A percentile compares a stretch with the other conserved stretches of the same genome.
These are phyloP conservation scores for Matsumyia berberina DNA, from an alignment of 2,888 invertebrate species.

Conservation along the genomic window DNA sequence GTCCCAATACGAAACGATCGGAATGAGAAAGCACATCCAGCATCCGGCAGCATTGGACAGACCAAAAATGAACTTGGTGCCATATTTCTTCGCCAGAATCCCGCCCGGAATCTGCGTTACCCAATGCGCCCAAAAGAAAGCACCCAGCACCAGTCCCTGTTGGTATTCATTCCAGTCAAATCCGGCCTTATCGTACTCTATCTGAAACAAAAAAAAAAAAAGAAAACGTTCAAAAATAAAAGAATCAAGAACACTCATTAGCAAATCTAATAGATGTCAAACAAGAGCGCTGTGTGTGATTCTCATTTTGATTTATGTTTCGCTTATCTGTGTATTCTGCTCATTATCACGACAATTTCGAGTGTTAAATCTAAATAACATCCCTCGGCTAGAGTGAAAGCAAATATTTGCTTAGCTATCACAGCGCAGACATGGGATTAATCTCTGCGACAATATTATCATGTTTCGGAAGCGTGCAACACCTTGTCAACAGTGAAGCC, in stretches of 20 bases:
- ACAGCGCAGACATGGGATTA: conserved; percentile 8
- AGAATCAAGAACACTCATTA: conserved; percentile 24
- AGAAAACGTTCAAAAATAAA: too few species aligned
- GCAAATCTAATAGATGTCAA: conserved; percentile 44
- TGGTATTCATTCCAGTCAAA: conserved; percentile 88
- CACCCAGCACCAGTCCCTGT: conserved; percentile 87
- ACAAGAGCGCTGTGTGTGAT: conserved; percentile 14
- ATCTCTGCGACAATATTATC: conserved; percentile 8
- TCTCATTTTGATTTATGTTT: conserved; percentile 36
- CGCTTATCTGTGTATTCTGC: conserved; percentile 21
- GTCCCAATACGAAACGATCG: conserved; percentile 87
- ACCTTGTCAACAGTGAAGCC: neutral
- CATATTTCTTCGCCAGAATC: conserved; percentile 88
- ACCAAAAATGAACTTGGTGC: conserved; percentile 90
- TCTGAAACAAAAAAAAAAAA: conserved; percentile 77
- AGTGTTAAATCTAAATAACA: conserved; percentile 24
- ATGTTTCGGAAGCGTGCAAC: conserved; percentile 5
- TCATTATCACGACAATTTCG: conserved; percentile 11
- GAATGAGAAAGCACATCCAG: conserved; percentile 88
- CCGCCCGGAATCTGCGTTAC: conserved; percentile 90
- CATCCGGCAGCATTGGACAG: conserved; percentile 87
- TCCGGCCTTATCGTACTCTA: conserved; percentile 80
- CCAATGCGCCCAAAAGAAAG: conserved; percentile 91
- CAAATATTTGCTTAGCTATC: conserved; percentile 22
- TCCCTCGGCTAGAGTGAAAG: neutral